Conservation (phyloP, 2,888 invertebrate species). For the Cephus pulcher region DNA sequence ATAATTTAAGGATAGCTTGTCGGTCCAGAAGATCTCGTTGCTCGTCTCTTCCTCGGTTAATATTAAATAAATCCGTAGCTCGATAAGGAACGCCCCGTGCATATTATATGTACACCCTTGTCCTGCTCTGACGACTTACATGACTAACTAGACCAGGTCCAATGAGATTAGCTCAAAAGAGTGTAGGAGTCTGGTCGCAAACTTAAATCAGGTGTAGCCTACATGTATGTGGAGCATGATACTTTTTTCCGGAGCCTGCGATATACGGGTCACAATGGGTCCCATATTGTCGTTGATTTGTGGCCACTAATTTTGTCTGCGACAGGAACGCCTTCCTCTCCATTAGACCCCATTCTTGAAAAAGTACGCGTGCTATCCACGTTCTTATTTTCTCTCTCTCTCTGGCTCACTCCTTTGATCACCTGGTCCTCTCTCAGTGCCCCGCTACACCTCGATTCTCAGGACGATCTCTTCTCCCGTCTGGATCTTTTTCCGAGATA, state of each 20-base stretch:
- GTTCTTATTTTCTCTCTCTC: not conserved
- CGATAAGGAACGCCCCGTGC: not conserved
- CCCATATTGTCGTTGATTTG: slow-evolving; percentile 60
- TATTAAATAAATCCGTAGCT: not conserved
- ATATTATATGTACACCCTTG: not conserved
- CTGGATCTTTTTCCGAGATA: slow-evolving; percentile 12
- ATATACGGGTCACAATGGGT: slow-evolving; percentile 33
- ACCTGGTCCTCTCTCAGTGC: not conserved
- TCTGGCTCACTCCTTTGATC: not conserved
- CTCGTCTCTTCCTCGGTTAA: not conserved
- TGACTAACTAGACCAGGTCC: not conserved
- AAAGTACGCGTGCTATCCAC: slow-evolving; percentile 3
- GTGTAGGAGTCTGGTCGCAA: not conserved
- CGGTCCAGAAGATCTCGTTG: not conserved
- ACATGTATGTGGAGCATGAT: not conserved
- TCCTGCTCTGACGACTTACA: not conserved
- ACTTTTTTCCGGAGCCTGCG: not conserved
- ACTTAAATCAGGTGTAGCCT: not conserved
- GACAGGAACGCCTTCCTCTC: slow-evolving; percentile 47
- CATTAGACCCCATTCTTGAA: slow-evolving; percentile 59
- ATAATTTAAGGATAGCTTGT: not conserved
- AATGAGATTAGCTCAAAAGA: not conserved
- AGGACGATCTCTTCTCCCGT: slow-evolving; percentile 24
- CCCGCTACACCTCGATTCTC: slow-evolving; percentile 28
- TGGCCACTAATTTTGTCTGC: slow-evolving; percentile 59